phyloP scores from a whole-genome alignment of 2,113 vertebrate species.

The Callaeas wilsoni region DNA sequence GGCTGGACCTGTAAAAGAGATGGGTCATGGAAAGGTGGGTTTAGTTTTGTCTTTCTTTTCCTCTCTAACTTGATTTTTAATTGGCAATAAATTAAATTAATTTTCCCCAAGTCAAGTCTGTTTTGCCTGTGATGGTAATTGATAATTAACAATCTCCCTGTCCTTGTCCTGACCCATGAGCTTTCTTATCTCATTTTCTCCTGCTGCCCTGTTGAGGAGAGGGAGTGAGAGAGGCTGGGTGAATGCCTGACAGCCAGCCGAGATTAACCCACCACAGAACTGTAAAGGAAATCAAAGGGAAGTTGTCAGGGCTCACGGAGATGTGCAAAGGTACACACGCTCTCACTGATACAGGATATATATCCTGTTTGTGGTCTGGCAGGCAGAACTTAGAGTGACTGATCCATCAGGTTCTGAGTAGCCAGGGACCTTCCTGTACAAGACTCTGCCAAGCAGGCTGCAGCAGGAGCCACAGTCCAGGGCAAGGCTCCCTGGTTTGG shows the following conservation, averaged over 20 bases:
- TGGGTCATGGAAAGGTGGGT: not conserved
- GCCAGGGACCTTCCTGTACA: not conserved
- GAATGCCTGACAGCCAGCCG: not conserved
- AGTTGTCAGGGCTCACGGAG: not conserved
- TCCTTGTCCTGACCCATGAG: not conserved
- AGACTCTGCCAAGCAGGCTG: not conserved
- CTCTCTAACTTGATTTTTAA: not conserved
- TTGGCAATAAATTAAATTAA: not conserved
- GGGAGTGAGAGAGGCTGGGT: not conserved
- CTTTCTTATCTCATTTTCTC: not conserved
- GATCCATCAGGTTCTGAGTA: not conserved
- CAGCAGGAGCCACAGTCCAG: not conserved
- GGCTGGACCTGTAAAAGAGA: not conserved
- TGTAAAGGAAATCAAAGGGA: not conserved
- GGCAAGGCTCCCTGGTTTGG: not conserved
- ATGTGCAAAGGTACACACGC: fast-evolving
- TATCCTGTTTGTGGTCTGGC: not conserved
- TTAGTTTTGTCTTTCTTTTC: not conserved
- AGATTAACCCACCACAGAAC: not conserved
- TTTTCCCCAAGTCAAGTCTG: not conserved
- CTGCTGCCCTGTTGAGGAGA: not conserved
- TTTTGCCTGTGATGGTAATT: not conserved
- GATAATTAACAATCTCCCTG: not conserved
- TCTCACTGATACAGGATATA: not conserved
- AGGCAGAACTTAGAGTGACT: not conserved